These are phyloP conservation scores for Drosophila subobscura DNA, from an alignment of 1,140 invertebrate species.

Conservation along the genomic window DNA sequence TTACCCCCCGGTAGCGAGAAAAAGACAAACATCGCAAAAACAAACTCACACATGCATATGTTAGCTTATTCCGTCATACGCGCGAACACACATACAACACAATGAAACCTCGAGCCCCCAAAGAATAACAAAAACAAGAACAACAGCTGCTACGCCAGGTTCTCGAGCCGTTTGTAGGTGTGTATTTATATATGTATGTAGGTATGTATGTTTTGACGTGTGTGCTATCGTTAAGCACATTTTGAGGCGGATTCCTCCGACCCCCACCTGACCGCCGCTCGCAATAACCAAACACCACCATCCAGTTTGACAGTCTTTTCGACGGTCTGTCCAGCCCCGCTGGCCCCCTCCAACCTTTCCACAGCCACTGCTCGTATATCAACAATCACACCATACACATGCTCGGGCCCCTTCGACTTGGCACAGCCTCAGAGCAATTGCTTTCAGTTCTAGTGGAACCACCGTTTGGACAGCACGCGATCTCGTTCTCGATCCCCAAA, in stretches of 20 bases:
- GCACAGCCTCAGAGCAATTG: constrained; percentile 59
- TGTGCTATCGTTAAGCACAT: constrained; percentile 36
- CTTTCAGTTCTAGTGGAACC: constrained; percentile 79
- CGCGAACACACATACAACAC: constrained; percentile 6
- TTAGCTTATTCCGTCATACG: no score
- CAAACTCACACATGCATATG: constrained; percentile 10
- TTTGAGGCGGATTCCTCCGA: constrained; percentile 17
- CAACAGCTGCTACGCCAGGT: constrained; percentile 34
- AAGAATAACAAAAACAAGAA: constrained; percentile 27
- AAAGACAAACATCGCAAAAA: constrained; percentile 32
- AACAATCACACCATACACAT: constrained; percentile 69
- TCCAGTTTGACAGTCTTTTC: constrained; percentile 23
- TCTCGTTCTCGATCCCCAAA: constrained; percentile 30
- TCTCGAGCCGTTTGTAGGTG: constrained; percentile 7
- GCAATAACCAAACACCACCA: neutral
- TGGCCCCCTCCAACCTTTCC: no score
- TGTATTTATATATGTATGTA: neutral
- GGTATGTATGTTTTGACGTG: neutral
- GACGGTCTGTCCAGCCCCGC: constrained; percentile 8
- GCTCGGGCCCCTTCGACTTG: constrained; percentile 34
- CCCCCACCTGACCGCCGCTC: neutral
- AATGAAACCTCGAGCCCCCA: constrained; percentile 28
- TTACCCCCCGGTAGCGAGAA: neutral
- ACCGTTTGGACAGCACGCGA: constrained; percentile 65
- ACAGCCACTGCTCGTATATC: constrained; percentile 57